Evolutionary conservation across 2,797 vertebrate genomes (phyloP), one percentile per base, ranked within the genome.

Genomic region (Buphagus erythrorhynchus): DNA sequence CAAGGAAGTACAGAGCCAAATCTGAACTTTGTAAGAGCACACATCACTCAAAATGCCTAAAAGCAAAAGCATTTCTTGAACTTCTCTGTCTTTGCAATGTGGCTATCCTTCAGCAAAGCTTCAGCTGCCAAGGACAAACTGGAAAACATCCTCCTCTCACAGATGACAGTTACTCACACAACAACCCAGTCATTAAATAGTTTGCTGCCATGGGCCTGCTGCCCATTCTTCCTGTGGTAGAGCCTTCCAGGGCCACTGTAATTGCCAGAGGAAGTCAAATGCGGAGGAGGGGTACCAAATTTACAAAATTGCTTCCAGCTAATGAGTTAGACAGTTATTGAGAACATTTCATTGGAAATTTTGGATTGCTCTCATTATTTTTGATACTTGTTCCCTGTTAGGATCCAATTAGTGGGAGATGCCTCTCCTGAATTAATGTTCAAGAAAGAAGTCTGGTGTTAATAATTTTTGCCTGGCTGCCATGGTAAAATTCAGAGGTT

Each of bases 141-240:
- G 91, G 92, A 93, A 96, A 93, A 90, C 89, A 94, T 94, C 91
- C 87, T 94, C 66, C 72, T 84, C 81, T 94, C 73, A 29, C 92
- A 94, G 91, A 96, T 96, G 95, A 87, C 75, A 93, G 84, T 68
- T 84, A 77, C 90, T 91, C 3, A 0, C 89, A 90, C 89, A 92
- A 72, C 90, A 77, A 90, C 61, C 63, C 36, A 55, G 91, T 83
- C 95, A 93, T 91, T 83, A 90, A 88, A 74, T 28, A 49, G 75
- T 94, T 93, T 69, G 84, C 48, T 95, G 75, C 78, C 3, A 1
- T 45, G 87, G 88, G 92, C 91, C 40, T 45, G 75, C 65, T 91
- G 96, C 95, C 95, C 68, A 7, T 65, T 82, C 85, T 62, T 86
- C 85, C 89, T 94, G 95, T 48, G 18, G 54, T 72, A 48, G 66